These are phyloP conservation scores for Bucorvus abyssinicus DNA, from an alignment of 2,797 vertebrate species.

Conservation along the genomic window DNA sequence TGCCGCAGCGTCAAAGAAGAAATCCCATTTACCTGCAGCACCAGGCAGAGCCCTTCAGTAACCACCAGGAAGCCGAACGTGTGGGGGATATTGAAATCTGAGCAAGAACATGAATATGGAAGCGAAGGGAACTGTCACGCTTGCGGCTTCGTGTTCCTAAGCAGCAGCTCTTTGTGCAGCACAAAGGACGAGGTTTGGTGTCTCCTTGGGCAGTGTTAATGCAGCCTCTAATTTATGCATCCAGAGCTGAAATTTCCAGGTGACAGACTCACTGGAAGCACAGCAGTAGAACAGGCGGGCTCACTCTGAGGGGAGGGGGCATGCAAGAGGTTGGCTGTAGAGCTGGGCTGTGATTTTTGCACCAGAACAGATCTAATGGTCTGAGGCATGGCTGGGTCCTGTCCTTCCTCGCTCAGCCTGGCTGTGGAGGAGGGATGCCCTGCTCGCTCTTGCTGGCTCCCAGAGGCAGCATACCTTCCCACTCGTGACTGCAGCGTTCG, in stretches of 20 bases:
- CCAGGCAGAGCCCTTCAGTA: background rate
- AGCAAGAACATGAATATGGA: background rate
- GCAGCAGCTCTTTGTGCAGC: conserved; percentile 1
- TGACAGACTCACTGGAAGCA: background rate
- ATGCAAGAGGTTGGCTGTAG: accelerated
- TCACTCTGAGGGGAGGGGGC: background rate
- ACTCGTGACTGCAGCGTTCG: background rate
- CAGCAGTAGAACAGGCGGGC: background rate
- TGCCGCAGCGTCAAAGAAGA: background rate
- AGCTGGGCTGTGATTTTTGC: background rate
- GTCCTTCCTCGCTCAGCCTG: background rate
- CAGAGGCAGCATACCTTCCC: background rate
- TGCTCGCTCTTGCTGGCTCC: background rate
- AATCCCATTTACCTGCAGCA: background rate
- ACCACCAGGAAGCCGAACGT: background rate
- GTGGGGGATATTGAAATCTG: background rate
- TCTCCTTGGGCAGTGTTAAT: background rate
- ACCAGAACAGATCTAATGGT: background rate
- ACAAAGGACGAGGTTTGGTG: background rate
- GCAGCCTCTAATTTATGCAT: background rate
- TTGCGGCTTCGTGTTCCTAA: accelerated
- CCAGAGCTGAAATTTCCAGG: background rate
- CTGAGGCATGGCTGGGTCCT: background rate
- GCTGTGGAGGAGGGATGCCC: background rate
- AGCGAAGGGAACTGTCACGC: background rate